These are phyloP conservation scores for Porites divaricata DNA, from an alignment of 92 coral and sea anemone species.

Conservation along the genomic window DNA sequence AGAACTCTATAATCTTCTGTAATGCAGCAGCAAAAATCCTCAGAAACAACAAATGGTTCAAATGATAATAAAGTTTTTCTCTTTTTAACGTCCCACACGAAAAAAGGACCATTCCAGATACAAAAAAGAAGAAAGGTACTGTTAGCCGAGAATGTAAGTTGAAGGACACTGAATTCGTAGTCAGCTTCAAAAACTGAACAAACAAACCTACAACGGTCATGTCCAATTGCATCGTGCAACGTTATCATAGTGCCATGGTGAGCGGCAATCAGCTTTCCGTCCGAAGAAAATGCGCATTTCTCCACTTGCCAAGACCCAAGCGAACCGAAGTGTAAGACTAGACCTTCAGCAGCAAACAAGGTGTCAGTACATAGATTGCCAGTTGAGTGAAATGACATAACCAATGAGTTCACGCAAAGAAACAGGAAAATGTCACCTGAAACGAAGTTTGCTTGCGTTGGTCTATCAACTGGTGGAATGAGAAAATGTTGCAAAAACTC, in stretches of 20 bases:
- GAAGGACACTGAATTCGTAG: background rate
- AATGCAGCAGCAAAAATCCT: background rate
- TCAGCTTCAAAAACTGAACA: background rate
- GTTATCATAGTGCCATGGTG: slow-evolving; percentile 3
- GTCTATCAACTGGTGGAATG: background rate
- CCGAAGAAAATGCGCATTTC: background rate
- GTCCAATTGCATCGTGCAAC: background rate
- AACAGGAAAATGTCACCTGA: background rate
- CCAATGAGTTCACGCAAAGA: background rate
- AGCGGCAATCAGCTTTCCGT: slow-evolving; percentile 14
- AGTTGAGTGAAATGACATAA: background rate
- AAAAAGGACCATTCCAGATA: background rate
- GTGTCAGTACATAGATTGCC: background rate
- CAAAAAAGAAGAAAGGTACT: slow-evolving; percentile 20
- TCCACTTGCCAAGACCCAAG: background rate
- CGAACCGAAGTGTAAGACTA: background rate
- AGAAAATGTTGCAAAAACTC: background rate
- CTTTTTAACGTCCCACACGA: slow-evolving; percentile 1
- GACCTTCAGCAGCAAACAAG: background rate
- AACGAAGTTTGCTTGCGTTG: background rate
- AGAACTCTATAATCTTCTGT: background rate
- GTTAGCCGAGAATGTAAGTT: slow-evolving; percentile 10
- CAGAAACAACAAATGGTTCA: background rate
- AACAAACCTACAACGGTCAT: background rate
- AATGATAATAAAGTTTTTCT: background rate